Conservation (phyloP, 2,797 vertebrate species). For the Gallirallus australis region DNA sequence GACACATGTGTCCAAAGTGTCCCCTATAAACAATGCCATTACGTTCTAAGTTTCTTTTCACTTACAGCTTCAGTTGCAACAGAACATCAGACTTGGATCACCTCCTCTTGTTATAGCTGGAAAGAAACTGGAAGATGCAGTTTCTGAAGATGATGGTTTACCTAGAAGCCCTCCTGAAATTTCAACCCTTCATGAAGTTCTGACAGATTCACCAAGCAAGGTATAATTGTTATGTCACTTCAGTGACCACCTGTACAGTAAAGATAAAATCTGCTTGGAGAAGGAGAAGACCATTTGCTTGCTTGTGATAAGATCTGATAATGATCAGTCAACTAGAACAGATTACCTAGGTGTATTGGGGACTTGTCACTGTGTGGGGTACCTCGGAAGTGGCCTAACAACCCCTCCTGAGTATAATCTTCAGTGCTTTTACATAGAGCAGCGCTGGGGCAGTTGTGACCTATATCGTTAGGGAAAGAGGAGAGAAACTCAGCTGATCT, state of each 20-base stretch:
- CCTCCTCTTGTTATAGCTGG: conserved; percentile 78
- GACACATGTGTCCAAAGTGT: not conserved
- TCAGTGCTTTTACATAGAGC: not conserved
- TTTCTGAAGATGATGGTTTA: conserved; percentile 85
- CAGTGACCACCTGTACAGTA: not conserved
- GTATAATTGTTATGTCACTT: not conserved
- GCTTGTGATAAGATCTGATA: not conserved
- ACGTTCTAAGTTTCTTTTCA: not conserved
- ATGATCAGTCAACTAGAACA: not conserved
- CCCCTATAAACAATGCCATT: not conserved
- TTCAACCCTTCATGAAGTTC: conserved; percentile 68
- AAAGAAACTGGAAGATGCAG: conserved; percentile 81
- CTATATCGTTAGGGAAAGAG: not conserved
- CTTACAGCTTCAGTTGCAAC: conserved; percentile 80
- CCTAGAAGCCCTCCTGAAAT: conserved; percentile 84
- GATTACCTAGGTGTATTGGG: not conserved
- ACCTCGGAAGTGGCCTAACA: not conserved
- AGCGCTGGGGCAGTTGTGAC: not conserved
- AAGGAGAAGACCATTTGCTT: not conserved
- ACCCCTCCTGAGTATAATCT: not conserved
- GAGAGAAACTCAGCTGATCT: not conserved
- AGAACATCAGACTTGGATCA: conserved; percentile 83
- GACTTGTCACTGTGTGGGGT: not conserved
- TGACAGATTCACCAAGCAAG: conserved; percentile 65
- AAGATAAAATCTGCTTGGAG: not conserved